Percentiles rank a stretch among this genome's conserved stretches.
These are phyloP conservation scores for Crepidodera aurea DNA, from an alignment of 2,888 invertebrate genomes.

Conservation along the genomic window DNA sequence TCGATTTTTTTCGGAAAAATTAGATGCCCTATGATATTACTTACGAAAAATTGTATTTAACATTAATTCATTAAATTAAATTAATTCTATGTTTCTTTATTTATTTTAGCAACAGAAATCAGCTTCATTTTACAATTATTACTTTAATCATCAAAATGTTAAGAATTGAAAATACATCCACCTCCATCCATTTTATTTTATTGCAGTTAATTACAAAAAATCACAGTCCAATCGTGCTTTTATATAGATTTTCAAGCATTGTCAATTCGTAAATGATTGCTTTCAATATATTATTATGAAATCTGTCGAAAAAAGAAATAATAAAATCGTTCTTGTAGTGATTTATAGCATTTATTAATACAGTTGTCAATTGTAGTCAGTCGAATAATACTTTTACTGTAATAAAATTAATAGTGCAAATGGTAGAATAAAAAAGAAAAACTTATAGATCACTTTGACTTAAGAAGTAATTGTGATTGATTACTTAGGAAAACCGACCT, in stretches of 20 bases:
- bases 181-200: neutral
- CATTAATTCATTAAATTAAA: too few species aligned
- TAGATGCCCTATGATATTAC: too few species aligned
- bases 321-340: slow-evolving; percentile 18
- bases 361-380: neutral
- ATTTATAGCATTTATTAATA: slow-evolving; percentile 11
- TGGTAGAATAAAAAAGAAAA: slow-evolving; percentile 2
- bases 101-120: too few species aligned
- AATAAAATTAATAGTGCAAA: neutral
- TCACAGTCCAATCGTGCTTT: slow-evolving; percentile 1
- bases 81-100: too few species aligned
- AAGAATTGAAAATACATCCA: neutral
- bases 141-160: too few species aligned
- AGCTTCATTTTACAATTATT: too few species aligned
- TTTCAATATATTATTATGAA: slow-evolving; percentile 22
- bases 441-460: neutral
- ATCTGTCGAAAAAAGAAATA: slow-evolving; percentile 17
- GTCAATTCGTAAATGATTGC: slow-evolving; percentile 13
- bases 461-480: neutral
- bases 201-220: slow-evolving; percentile 8
- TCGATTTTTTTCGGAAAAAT: too few species aligned
- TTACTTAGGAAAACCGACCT: too few species aligned
- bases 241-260: slow-evolving; percentile 19
- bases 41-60: too few species aligned
- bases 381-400: slow-evolving; percentile 4